These are phyloP conservation scores for Paramacrobiotus metropolitanus DNA, from an alignment of 1,140 invertebrate species.

Conservation along the genomic window DNA sequence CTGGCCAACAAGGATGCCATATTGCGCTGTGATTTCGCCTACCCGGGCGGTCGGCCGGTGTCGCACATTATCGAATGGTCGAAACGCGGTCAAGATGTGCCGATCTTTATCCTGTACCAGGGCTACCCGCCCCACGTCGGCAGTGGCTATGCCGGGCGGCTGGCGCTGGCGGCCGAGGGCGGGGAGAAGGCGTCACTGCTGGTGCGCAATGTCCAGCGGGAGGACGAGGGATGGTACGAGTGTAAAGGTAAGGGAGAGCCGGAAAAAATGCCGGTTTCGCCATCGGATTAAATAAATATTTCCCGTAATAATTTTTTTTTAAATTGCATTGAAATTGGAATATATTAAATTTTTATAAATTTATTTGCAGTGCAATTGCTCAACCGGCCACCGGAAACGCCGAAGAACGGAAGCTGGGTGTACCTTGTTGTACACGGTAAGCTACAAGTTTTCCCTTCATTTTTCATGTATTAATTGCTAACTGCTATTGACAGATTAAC, in stretches of 20 bases:
- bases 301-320: no score
- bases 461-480: not conserved
- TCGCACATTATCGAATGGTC: not conserved
- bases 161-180: slow-evolving; percentile 51
- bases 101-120: slow-evolving; percentile 36
- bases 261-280: not conserved
- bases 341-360: no score
- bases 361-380: slow-evolving; percentile 48
- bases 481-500: no score
- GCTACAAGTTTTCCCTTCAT: slow-evolving; percentile 12
- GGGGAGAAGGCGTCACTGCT: slow-evolving; percentile 64
- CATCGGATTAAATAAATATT: not conserved
- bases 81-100: slow-evolving; percentile 5
- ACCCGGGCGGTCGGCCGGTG: not conserved
- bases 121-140: slow-evolving; percentile 79
- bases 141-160: slow-evolving; percentile 66
- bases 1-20: not conserved
- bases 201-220: slow-evolving; percentile 66
- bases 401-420: slow-evolving; percentile 81
- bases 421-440: slow-evolving; percentile 79
- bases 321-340: no score
- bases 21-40: not conserved
- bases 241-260: slow-evolving; percentile 36
- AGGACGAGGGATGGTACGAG: slow-evolving; percentile 89
- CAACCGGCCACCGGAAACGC: slow-evolving; percentile 65